Percentiles rank a stretch among this genome's conserved stretches.
These are phyloP conservation scores for Ranitomeya variabilis DNA, from an alignment of 2,113 vertebrate genomes.

Conservation along the genomic window DNA sequence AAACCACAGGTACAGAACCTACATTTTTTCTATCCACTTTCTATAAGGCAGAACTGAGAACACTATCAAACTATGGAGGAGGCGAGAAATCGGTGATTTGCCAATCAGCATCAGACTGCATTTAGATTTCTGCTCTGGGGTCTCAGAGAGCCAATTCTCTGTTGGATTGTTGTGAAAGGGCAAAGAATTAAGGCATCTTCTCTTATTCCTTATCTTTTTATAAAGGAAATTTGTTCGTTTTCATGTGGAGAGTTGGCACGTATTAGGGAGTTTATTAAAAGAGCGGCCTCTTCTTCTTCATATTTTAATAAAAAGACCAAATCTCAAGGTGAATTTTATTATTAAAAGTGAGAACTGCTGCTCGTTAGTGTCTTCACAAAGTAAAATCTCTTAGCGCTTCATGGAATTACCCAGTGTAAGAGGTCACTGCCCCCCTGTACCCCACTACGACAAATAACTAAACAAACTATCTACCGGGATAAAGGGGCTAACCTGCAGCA, in stretches of 20 bases:
- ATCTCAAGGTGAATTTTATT: slow-evolving; percentile 33
- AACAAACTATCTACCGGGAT: background rate
- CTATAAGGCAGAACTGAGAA: no score
- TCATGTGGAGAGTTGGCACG: background rate
- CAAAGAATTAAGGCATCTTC: background rate
- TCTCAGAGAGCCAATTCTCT: background rate
- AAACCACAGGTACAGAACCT: no score
- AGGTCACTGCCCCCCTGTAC: background rate
- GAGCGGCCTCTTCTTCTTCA: background rate
- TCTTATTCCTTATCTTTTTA: slow-evolving; percentile 2
- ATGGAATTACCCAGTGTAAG: background rate
- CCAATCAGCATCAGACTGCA: background rate
- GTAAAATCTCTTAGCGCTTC: slow-evolving; percentile 7
- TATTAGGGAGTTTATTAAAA: slow-evolving; percentile 14
- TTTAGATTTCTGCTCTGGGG: background rate
- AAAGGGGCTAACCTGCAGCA: background rate
- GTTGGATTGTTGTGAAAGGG: background rate
- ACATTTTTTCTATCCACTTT: no score
- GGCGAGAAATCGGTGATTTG: background rate
- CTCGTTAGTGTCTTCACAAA: background rate
- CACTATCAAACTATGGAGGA: no score
- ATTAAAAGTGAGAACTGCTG: slow-evolving; percentile 7
- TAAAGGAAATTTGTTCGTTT: background rate
- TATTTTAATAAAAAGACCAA: slow-evolving; percentile 22
- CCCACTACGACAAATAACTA: background rate